phyloP scores from a whole-genome alignment of 2,797 vertebrate genomes.

The Galago senegalensis region DNA sequence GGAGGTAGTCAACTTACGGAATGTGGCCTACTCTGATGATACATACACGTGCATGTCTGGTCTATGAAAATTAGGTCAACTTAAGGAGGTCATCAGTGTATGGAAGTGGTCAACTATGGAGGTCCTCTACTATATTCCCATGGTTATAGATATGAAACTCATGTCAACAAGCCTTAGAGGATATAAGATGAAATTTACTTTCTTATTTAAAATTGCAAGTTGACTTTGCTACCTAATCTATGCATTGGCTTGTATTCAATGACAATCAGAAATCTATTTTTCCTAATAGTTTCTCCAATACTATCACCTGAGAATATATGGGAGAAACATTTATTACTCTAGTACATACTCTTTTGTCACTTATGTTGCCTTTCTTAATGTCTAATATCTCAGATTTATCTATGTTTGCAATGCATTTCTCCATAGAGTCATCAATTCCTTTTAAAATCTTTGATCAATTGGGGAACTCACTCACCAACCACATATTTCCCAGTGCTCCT shows the following conservation, averaged over 20 bases:
- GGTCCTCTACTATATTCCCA: neutral
- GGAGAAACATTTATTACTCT: neutral
- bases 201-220: conserved; percentile 22
- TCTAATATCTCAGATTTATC: conserved; percentile 3
- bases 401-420: conserved; percentile 13
- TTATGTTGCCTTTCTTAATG: neutral
- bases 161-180: neutral
- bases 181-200: neutral
- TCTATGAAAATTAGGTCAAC: no score
- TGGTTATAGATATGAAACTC: neutral
- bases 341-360: neutral
- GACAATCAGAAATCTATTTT: neutral
- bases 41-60: no score
- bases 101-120: no score
- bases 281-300: neutral
- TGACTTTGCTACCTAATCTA: neutral
- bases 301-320: neutral
- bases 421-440: neutral
- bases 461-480: conserved; percentile 18
- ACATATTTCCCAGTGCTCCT: neutral
- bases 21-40: no score
- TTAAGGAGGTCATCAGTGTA: no score
- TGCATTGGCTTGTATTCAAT: neutral
- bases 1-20: no score
- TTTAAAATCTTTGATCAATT: conserved; percentile 45